These are phyloP conservation scores for Hydrozoanthus gracilis DNA, from an alignment of 92 coral and sea anemone species.

Conservation along the genomic window DNA sequence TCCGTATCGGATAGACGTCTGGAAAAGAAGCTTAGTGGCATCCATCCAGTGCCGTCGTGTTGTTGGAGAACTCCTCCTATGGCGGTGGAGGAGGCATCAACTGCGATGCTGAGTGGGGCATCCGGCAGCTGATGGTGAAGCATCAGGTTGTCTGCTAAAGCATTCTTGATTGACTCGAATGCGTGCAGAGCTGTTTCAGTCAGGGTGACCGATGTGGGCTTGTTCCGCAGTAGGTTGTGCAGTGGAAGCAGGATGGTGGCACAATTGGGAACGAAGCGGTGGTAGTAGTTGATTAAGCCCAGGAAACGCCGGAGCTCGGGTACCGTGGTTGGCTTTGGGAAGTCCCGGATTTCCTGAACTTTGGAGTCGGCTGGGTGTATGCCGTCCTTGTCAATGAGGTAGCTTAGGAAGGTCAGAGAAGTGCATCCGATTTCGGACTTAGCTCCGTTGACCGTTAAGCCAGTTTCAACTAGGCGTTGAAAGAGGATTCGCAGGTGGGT, in stretches of 20 bases:
- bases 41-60: constrained; percentile 5
- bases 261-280: constrained; percentile 33
- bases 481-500: constrained; percentile 11
- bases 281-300: constrained; percentile 35
- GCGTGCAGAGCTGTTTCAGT: constrained; percentile 15
- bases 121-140: constrained; percentile 13
- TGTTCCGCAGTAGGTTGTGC: background rate
- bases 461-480: constrained; percentile 2
- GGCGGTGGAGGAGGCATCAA: constrained; percentile 25
- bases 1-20: constrained; percentile 10
- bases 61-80: constrained; percentile 36
- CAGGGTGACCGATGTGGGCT: background rate
- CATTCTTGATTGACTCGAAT: constrained; percentile 10
- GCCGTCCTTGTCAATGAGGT: background rate
- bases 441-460: constrained; percentile 2
- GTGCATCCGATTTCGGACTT: constrained; percentile 25
- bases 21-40: constrained; percentile 43
- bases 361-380: constrained; percentile 20
- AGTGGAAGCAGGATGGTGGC: constrained; percentile 14
- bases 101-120: constrained; percentile 17
- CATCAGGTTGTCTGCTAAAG: background rate
- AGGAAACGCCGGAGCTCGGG: constrained; percentile 19
- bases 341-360: constrained; percentile 33
- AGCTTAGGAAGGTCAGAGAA: constrained; percentile 8
- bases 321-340: constrained; percentile 6